Conservation (phyloP, 2,797 vertebrate genomes). For the Mormyrus proboscirostris region DNA sequence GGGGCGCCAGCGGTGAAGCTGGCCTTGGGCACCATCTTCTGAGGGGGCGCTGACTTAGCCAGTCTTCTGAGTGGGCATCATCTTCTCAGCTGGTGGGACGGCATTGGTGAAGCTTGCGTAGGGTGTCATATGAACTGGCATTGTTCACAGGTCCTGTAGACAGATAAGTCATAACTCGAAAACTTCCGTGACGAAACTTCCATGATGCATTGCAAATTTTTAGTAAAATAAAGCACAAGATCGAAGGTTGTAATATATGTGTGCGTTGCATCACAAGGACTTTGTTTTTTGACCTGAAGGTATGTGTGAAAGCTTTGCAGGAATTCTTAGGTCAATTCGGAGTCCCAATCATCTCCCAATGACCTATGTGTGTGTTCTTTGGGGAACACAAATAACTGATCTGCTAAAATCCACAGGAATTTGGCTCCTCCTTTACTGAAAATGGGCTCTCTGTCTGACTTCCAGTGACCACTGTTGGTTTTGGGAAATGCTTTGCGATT, state of each 20-base stretch:
- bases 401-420: neutral
- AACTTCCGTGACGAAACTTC: neutral
- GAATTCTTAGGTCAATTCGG: neutral
- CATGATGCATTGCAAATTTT: neutral
- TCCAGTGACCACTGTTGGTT: neutral
- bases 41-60: too few species aligned
- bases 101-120: neutral
- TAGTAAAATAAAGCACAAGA: neutral
- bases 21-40: neutral
- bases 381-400: neutral
- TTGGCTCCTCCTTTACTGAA: neutral
- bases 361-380: neutral
- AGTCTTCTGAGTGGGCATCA: too few species aligned
- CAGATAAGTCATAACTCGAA: neutral
- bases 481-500: neutral
- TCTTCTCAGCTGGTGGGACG: too few species aligned
- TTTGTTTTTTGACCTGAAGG: neutral
- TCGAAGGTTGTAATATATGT: neutral
- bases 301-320: neutral
- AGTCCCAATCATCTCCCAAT: neutral
- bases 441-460: neutral
- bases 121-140: neutral
- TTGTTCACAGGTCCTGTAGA: neutral
- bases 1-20: neutral
- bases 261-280: neutral